Percentiles rank a stretch among this genome's conserved stretches.
These are phyloP conservation scores for Nanorana parkeri DNA, from an alignment of 2,113 vertebrate species.

Conservation along the genomic window DNA sequence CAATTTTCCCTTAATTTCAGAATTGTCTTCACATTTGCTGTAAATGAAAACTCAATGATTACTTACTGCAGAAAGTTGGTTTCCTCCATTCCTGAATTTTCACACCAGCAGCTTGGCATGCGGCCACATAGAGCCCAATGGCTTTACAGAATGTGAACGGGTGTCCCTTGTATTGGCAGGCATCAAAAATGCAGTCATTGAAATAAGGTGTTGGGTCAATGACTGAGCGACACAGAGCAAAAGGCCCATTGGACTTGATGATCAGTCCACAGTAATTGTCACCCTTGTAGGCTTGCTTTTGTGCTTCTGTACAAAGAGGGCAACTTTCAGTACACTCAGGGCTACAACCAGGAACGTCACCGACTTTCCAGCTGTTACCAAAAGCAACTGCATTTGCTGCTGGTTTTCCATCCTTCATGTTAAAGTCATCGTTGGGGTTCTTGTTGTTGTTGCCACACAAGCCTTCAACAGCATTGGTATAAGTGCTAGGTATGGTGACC, in stretches of 20 bases:
- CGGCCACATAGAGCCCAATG: constrained; percentile 63
- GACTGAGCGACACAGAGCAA: constrained; percentile 61
- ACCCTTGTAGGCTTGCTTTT: constrained; percentile 50
- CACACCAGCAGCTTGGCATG: constrained; percentile 62
- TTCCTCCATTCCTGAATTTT: constrained; percentile 64
- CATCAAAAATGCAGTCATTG: constrained; percentile 68
- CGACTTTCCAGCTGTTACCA: constrained; percentile 74
- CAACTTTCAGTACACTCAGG: constrained; percentile 64
- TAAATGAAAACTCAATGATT: too few relatives aligned
- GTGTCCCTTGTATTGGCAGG: constrained; percentile 69
- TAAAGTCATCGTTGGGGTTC: constrained; percentile 55
- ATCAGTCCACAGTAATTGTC: constrained; percentile 68
- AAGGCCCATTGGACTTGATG: constrained; percentile 60
- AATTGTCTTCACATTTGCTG: too few relatives aligned
- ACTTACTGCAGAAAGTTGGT: constrained; percentile 67
- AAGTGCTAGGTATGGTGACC: constrained; percentile 67
- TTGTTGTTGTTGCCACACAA: constrained; percentile 72
- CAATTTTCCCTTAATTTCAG: too few relatives aligned
- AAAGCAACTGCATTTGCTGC: constrained; percentile 53
- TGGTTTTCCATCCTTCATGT: constrained; percentile 52
- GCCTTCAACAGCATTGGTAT: constrained; percentile 61
- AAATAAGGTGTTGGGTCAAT: constrained; percentile 62
- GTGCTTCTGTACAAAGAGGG: constrained; percentile 23
- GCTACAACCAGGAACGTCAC: constrained; percentile 67
- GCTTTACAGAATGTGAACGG: constrained; percentile 62